Base-by-base conservation (phyloP, 2,797 vertebrate species). In the Spheniscus humboldti region DNA sequence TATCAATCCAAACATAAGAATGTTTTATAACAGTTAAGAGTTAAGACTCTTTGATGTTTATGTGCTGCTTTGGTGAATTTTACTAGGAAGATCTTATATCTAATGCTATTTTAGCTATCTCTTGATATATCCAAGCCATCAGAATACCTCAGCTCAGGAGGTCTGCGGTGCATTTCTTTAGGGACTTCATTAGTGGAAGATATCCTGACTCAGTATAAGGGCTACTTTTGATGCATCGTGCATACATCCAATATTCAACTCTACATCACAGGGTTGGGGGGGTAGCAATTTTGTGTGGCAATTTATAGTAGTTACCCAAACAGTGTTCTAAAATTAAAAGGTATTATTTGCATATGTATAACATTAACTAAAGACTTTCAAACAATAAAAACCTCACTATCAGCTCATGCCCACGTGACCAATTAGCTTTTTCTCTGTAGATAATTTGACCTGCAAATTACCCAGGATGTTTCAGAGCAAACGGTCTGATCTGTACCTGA, bases 161-260 rank as follows among this genome's bases (percentile, higher is more conserved):
- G 91, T 96, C 88, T 92, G 56, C 76, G 63, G 75, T 80, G 59
- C 52, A 91, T 97, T 97, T 94, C 97, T 98, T 95, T 24, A 57
- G 97, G 97, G 97, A 97, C 97, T 97, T 97, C 96, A 97, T 97
- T 97, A 98, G 96, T 75, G 76, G 71, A 75, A 96, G 79, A 94
- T 93, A 88, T 59, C 86, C 91, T 94, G 94, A 91, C 79, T 95
- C 90, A 75, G 87, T 90, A 56, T 33, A 73, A 4, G 13, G 64
- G 67, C 77, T 87, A 74, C 76, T 96, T 96, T 78, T 92, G 75
- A 95, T 92, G 66, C 89, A 96, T 96, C 96, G 72, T 89, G 96
- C 92, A 88, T 50, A 52, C 55, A 55, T 14, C 48, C 47, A 68
- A 81, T 71, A 68, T 88, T 92, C 83, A 83, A 31, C 33, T 37